Evolutionary conservation across 2,113 vertebrate genomes (phyloP), one percentile per base, ranked within the genome.

Genomic region (Pollachius pollachius): DNA sequence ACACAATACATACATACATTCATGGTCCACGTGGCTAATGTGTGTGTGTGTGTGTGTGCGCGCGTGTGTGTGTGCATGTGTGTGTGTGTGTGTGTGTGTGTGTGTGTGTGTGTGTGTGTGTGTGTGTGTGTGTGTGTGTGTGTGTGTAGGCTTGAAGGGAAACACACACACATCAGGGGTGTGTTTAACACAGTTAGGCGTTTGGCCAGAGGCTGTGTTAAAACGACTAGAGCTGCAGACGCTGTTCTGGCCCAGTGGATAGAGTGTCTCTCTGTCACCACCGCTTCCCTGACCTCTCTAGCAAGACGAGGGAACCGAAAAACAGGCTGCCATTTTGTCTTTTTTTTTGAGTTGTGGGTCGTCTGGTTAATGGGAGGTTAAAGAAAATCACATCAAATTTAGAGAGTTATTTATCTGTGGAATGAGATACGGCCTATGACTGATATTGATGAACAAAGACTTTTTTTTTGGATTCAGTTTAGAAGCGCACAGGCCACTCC

Each of bases 121-220:
- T 48, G 41, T 48, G 41, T 15, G 60, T 62, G 9, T 21, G 23
- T 5, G 59, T 13, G 23, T 62, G 21, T 21, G 23, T 21, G 13
- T 61, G 19, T 59, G 21, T 59, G 30, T 67, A 18, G 52, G 59
- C 59, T 16, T 37, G 67, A 66, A 71, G 64, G 64, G 62, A 77
- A 61, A 77, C 63, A 64, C 70, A 81, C 81, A 77, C 76, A 86
- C 56, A 56, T 76, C 64, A 41, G 76, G 41, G 72, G 70, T 85
- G 81, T 87, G 89, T 89, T 85, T 89, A 84, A 85, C 84, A 85
- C 86, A 76, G 85, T 82, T 57, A 78, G 83, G 82, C 80, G 77
- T 60, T 68, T 62, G 81, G 81, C 88, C 84, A 21, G 69, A 83
- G 81, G 86, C 85, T 75, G 74, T 30, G 82, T 84, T 83, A 86